Base-by-base conservation (phyloP, 2,797 vertebrate genomes). In the Botia almorhae region DNA sequence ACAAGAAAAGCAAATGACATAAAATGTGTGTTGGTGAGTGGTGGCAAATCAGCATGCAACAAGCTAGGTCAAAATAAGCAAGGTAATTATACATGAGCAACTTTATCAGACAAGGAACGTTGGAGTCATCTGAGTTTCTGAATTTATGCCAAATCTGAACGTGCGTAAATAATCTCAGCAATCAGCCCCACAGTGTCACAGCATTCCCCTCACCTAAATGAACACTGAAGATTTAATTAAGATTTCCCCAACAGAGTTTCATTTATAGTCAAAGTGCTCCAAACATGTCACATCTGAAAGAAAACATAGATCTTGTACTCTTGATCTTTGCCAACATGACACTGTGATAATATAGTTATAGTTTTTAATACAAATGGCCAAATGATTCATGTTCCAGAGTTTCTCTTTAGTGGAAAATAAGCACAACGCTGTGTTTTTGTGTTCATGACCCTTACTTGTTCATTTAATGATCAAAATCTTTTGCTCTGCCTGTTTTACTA, bases 201-300 rank as follows among this genome's bases (percentile, higher is more conserved):
- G 90, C 90, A 89, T 89, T 91, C 85, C 86, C 85, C 79, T 82
- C 83, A 86, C 85, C 87, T 91, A 91, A 93, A 89, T 92, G 91
- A 89, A 90, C 83, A 81, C 80, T 76, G 70, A 85, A 90, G 87
- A 89, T 90, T 89, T 90, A 89, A 91, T 92, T 89, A 89, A 88
- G 88, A 90, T 89, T 89, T 87, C 84, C 81, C 85, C 72, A 75
- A 87, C 89, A 85, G 36, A 67, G 46, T 64, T 46, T 77, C 21
- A 36, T 75, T 71, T 76, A 61, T 68, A 33, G 43, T 46, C 29
- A 29, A 29, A 29, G 29, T 29, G 29, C 63, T 74, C 23, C 21
- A 69, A 69, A 46, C 69, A 33, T 72, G 51, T 17, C 19, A 19
- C 16, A 63, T 29, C 50, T 67, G 8, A 65, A 80, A 61, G 61